A percentile compares a stretch with the other conserved stretches of the same genome.
Evolutionary conservation across 2,888 invertebrate genomes (phyloP).

Genomic region (Melanostoma scalare): DNA sequence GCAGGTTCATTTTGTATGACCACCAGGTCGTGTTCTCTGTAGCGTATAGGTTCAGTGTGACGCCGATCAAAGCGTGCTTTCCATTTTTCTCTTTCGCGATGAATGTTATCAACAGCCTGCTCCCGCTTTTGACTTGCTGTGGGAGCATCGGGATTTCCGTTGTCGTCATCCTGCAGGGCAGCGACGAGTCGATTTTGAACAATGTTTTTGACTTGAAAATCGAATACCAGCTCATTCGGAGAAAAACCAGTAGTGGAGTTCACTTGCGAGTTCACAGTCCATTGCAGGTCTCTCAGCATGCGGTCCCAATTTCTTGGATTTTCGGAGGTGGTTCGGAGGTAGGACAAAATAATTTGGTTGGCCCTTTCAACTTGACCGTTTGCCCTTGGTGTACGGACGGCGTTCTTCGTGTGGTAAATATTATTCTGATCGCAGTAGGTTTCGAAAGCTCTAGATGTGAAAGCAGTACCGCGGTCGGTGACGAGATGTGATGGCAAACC

Average conservation of each 20-base stretch:
- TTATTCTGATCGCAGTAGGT: constrained; percentile 66
- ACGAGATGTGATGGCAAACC: constrained; percentile 73
- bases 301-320: constrained; percentile 61
- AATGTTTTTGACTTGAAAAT: constrained; percentile 51
- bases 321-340: constrained; percentile 67
- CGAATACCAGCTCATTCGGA: constrained; percentile 71
- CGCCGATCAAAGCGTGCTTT: constrained; percentile 48
- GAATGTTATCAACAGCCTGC: constrained; percentile 31
- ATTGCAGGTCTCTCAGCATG: constrained; percentile 60
- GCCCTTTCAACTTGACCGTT: constrained; percentile 70
- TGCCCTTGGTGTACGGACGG: constrained; percentile 72
- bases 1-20: constrained; percentile 47
- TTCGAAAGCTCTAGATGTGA: constrained; percentile 74
- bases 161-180: background rate
- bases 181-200: constrained; percentile 33
- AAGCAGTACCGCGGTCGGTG: constrained; percentile 75
- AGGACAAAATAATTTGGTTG: constrained; percentile 68
- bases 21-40: constrained; percentile 28
- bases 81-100: constrained; percentile 33
- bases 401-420: constrained; percentile 74
- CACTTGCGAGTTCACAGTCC: constrained; percentile 57
- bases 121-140: constrained; percentile 8
- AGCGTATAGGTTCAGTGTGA: constrained; percentile 25
- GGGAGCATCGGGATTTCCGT: background rate
- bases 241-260: constrained; percentile 56